Evolutionary conservation across 2,113 vertebrate species (phyloP).

Genomic region (Acanthisitta chloris): DNA sequence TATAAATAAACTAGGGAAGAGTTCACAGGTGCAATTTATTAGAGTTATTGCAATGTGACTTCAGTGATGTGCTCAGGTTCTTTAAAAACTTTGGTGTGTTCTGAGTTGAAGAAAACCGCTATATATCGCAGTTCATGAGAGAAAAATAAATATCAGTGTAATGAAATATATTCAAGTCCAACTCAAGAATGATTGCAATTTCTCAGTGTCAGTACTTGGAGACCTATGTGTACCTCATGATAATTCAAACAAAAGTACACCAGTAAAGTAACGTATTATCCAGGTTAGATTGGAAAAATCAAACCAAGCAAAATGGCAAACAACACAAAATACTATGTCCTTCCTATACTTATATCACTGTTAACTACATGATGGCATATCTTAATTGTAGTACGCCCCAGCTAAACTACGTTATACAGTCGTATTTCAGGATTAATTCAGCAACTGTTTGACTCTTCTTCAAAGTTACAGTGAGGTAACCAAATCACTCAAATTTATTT

Average conservation of each 20-base stretch:
- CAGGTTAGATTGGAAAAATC: background rate
- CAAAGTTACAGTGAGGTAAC: background rate
- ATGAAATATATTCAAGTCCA: slow-evolving; percentile 52
- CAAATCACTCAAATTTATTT: background rate
- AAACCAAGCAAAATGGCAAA: background rate
- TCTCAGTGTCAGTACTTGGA: slow-evolving; percentile 57
- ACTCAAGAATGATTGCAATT: slow-evolving; percentile 70
- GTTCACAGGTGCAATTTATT: slow-evolving; percentile 79
- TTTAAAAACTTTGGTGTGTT: slow-evolving; percentile 70
- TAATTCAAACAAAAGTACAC: slow-evolving; percentile 40
- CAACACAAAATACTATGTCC: background rate
- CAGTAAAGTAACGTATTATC: background rate
- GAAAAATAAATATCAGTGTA: slow-evolving; percentile 46
- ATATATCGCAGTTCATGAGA: slow-evolving; percentile 57
- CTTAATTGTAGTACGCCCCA: background rate
- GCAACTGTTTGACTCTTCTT: background rate
- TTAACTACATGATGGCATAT: background rate
- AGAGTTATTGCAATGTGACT: slow-evolving; percentile 76
- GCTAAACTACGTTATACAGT: background rate
- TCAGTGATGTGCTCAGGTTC: slow-evolving; percentile 61
- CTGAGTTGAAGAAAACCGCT: slow-evolving; percentile 46
- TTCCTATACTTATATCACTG: background rate
- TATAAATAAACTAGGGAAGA: slow-evolving; percentile 77
- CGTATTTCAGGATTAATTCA: background rate
- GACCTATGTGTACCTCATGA: slow-evolving; percentile 7